Conservation (phyloP, 1,140 invertebrate genomes). For the Anadara kagoshimensis region DNA sequence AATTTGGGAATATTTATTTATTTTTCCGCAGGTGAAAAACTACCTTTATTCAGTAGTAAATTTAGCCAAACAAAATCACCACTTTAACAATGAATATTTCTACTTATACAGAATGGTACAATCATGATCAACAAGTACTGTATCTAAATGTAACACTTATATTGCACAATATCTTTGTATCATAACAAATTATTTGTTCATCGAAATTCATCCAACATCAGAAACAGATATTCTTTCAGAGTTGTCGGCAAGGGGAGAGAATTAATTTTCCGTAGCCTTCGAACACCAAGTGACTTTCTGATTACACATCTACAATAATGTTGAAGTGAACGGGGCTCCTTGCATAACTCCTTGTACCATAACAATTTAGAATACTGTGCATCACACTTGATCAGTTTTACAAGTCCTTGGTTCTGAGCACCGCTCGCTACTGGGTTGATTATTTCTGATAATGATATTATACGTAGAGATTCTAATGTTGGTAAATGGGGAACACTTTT, state of each 20-base stretch:
- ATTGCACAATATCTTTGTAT: too few species aligned
- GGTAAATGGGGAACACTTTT: constrained; percentile 57
- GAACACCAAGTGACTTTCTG: constrained; percentile 49
- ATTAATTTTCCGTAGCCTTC: constrained; percentile 54
- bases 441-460: constrained; percentile 19
- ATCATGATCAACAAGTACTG: too few species aligned
- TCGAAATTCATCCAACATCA: too few species aligned
- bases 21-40: too few species aligned
- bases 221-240: constrained; percentile 60
- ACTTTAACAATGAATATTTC: too few species aligned
- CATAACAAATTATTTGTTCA: too few species aligned
- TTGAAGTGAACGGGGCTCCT: constrained; percentile 62
- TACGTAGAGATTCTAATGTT: constrained; percentile 49
- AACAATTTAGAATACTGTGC: constrained; percentile 46
- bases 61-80: too few species aligned
- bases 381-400: constrained; percentile 37
- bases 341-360: constrained; percentile 59
- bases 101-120: too few species aligned
- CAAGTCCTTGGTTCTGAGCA: constrained; percentile 8
- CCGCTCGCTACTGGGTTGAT: background rate
- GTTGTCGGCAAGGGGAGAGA: constrained; percentile 59
- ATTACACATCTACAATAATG: constrained; percentile 67
- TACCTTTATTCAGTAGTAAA: too few species aligned
- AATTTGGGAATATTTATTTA: too few species aligned
- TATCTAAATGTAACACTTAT: too few species aligned